A percentile compares a stretch with the other conserved stretches of the same genome.
Conservation (phyloP, 2,797 vertebrate genomes). For the Anomalospiza imberbis region DNA sequence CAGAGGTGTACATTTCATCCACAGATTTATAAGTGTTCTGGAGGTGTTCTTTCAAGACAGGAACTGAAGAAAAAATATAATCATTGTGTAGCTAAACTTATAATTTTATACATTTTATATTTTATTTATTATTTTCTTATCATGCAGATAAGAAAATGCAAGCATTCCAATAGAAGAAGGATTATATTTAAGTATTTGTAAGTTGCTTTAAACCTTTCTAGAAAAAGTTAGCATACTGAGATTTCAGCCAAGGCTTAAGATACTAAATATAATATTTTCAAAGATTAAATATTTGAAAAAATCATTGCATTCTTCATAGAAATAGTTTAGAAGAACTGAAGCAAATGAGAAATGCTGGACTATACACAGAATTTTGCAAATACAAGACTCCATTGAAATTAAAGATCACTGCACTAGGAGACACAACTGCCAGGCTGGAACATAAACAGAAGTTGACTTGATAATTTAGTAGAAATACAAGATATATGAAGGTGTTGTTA, state of each 20-base stretch:
- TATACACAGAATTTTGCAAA: not conserved
- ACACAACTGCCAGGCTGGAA: not conserved
- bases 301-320: not conserved
- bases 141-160: not conserved
- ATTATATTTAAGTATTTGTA: not conserved
- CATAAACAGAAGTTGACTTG: not conserved
- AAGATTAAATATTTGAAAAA: not conserved
- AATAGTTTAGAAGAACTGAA: not conserved
- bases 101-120: too few relatives aligned
- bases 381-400: not conserved
- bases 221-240: not conserved
- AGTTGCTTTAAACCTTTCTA: not conserved
- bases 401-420: not conserved
- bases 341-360: not conserved
- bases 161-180: not conserved
- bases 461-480: not conserved
- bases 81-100: not conserved
- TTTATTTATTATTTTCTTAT: too few relatives aligned
- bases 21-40: not conserved
- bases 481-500: not conserved
- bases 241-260: not conserved
- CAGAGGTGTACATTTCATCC: not conserved
- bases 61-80: not conserved
- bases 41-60: not conserved
- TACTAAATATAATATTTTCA: not conserved